phyloP scores from a whole-genome alignment of 2,113 vertebrate species.

The Macrotus californicus region DNA sequence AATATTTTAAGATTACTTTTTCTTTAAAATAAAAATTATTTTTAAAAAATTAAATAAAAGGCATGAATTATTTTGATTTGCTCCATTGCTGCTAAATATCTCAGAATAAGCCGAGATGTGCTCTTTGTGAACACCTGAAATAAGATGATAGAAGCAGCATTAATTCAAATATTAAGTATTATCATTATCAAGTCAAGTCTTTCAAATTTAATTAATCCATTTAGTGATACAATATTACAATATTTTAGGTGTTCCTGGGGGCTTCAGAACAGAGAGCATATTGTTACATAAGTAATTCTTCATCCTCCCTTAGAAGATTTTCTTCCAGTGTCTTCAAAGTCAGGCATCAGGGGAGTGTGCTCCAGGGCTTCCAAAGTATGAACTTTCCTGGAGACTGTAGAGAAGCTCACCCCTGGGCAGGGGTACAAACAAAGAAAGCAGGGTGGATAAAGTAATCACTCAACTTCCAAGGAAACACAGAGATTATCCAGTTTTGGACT shows the following conservation, averaged over 20 bases:
- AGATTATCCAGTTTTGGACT: background rate
- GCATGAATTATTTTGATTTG: background rate
- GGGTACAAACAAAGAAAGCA: background rate
- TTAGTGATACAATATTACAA: background rate
- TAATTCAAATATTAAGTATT: background rate
- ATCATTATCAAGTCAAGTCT: background rate
- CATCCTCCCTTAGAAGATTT: background rate
- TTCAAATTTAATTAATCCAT: constrained; percentile 3
- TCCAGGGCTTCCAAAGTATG: background rate
- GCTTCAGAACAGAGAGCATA: background rate
- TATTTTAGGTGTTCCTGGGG: background rate
- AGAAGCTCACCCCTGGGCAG: background rate
- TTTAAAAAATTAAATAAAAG: background rate
- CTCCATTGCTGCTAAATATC: background rate
- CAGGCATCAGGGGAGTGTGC: background rate
- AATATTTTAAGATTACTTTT: background rate
- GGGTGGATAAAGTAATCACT: background rate
- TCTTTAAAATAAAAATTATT: background rate
- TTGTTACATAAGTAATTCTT: background rate
- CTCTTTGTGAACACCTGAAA: background rate
- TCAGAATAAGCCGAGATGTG: background rate
- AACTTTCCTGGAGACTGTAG: background rate
- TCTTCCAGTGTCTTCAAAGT: background rate
- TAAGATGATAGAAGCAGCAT: background rate
- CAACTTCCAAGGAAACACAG: background rate